Evolutionary conservation across 2,797 vertebrate genomes (phyloP).

Genomic region (Danio jaintianensis): DNA sequence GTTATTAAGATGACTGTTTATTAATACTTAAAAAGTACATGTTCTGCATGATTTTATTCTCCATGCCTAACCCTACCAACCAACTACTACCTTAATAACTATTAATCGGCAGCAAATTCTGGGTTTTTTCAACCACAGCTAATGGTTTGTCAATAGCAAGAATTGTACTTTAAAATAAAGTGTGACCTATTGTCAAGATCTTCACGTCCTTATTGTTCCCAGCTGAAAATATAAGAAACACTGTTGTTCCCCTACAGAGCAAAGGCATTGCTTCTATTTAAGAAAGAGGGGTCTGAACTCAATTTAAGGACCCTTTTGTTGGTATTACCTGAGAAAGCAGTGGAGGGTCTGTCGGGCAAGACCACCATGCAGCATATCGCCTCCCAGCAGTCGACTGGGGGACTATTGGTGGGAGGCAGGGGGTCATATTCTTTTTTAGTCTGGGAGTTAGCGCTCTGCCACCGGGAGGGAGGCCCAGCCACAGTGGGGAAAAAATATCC

Average conservation of each 20-base stretch:
- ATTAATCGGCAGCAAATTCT: too few relatives aligned
- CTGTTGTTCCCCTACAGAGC: constrained; percentile 47
- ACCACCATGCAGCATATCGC: constrained; percentile 59
- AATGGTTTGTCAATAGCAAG: too few relatives aligned
- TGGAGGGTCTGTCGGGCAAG: constrained; percentile 56
- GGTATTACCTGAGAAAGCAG: constrained; percentile 60
- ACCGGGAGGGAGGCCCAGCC: constrained; percentile 59
- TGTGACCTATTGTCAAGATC: too few relatives aligned
- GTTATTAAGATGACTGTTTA: too few relatives aligned
- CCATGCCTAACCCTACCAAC: too few relatives aligned
- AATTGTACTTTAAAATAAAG: too few relatives aligned
- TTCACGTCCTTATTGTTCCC: neutral
- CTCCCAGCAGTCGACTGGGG: constrained; percentile 55
- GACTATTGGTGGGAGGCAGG: constrained; percentile 59
- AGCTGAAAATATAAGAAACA: constrained; percentile 47
- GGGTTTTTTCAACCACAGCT: too few relatives aligned
- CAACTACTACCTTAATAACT: too few relatives aligned
- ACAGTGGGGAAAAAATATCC: constrained; percentile 62
- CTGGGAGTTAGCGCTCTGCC: constrained; percentile 62
- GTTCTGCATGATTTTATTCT: too few relatives aligned
- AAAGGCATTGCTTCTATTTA: constrained; percentile 48
- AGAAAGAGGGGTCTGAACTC: constrained; percentile 54
- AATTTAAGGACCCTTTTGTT: constrained; percentile 59
- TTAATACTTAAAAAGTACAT: too few relatives aligned
- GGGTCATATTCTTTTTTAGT: constrained; percentile 61